Evolutionary conservation across 1,140 invertebrate genomes (phyloP), one percentile per base, ranked within the genome.

Genomic region (Pseudomyrmex flavicornis): DNA sequence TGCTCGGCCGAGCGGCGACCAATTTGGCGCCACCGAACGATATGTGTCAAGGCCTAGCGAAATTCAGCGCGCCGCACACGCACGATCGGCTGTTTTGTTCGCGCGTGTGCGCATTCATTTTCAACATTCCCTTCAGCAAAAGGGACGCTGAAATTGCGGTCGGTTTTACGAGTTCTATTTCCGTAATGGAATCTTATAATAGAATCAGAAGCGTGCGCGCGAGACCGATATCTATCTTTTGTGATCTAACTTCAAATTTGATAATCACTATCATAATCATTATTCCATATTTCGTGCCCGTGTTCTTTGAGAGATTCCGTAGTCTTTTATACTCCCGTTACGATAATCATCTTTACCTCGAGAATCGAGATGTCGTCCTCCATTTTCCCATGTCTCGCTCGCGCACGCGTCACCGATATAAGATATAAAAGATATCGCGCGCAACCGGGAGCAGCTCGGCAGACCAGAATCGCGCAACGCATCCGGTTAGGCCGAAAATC

Each of bases 31-130:
- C 92, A 90, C 73, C 85, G 74, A 86, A 83, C 82, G 84, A 93
- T 93, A 92, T 93, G 92, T 93, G 93, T 94, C 93, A 94, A 93
- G 93, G 93, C 88, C 89, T 90, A 86, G 69, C 83, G 85, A 68
- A 48, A 90, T 85, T 73, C 87, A 74, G 22, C 59, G 17, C 58
- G 20, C 22, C 62, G 22, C 61, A 20, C 48, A 56, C 48, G 35
- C 76, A 46, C 22, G 50, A n/a, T 48, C 46, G 22, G 12, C 20
- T 20, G 26, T 73, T 20, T 54, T 48, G 54, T 26, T 56, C 10
- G 22, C 54, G 54, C 13, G 35, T n/a, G 2, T n/a, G 13, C 62
- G 13, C 35, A 35, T 35, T 35, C 35, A 35, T 62, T 20, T 52
- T 46, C 17, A 66, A 68, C 63, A 59, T 20, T 61, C 13, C 63